Evolutionary conservation across 2,113 vertebrate species (phyloP), one percentile per base, ranked within the genome.

Genomic region (Picathartes gymnocephalus): DNA sequence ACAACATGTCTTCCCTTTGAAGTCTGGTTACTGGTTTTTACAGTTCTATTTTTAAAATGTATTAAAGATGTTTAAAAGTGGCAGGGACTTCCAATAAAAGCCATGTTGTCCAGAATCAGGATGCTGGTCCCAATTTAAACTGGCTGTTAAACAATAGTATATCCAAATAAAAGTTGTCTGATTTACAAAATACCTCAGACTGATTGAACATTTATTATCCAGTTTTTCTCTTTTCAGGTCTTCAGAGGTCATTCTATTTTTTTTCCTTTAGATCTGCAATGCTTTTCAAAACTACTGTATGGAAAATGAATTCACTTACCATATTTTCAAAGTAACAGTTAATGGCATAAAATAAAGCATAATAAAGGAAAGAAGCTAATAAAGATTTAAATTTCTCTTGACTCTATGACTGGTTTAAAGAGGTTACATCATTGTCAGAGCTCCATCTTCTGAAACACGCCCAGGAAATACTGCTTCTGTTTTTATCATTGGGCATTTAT

Each of bases 41-140:
- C 98, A 97, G 97, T 98, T 98, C 97, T 98, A 98, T 98, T 98
- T 98, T 98, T 97, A 98, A 98, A 98, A 98, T 97, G 97, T 98
- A 98, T 98, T 98, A 98, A 98, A 98, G 97, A 98, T 97, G 97
- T 98, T 98, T 98, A 97, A 98, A 98, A 60, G 97, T 98, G 97
- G 98, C 98, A 98, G 98, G 96, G 97, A 96, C 95, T 98, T 97
- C 98, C 97, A 97, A 98, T 98, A 98, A 98, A 98, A 98, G 61
- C 93, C 5, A 13, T 94, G 88, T 86, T 97, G 97, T 98, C 97
- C 97, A 97, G 97, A 98, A 98, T 97, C 97, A 98, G 98, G 98
- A 98, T 97, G 97, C 97, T 98, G 98, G 97, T 98, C 97, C 97
- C 98, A 98, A 98, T 98, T 98, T 98, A 98, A 97, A 97, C 81